Evolutionary conservation across 2,888 invertebrate species (phyloP).

Genomic region (Apotomis turbidana): DNA sequence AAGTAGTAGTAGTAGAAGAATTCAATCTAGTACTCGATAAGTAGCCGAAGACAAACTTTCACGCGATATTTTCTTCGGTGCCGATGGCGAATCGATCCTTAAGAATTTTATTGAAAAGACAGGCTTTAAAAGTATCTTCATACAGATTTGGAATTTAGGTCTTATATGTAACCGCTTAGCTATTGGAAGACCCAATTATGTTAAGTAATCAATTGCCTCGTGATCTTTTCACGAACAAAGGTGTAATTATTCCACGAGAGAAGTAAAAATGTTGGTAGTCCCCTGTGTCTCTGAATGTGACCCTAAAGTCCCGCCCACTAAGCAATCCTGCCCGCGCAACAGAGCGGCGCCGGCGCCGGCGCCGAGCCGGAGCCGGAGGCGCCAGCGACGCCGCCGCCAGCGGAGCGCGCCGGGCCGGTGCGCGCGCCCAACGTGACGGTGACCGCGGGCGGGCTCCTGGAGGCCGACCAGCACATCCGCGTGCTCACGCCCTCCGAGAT

Average conservation of each 20-base stretch:
- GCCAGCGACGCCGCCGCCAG: constrained; percentile 69
- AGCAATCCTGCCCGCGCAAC: constrained; percentile 64
- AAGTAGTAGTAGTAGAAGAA: no score
- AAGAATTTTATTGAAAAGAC: no score
- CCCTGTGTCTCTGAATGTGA: background rate
- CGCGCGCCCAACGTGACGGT: constrained; percentile 88
- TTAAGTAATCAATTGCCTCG: no score
- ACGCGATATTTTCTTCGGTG: no score
- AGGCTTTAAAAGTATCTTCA: no score
- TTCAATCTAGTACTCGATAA: no score
- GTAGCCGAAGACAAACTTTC: no score
- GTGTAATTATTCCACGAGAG: background rate
- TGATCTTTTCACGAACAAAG: no score
- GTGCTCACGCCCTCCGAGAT: constrained; percentile 95
- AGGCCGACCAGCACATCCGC: constrained; percentile 92
- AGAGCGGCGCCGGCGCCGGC: constrained; percentile 61
- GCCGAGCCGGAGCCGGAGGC: constrained; percentile 45
- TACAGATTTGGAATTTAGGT: no score
- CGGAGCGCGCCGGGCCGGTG: constrained; percentile 68
- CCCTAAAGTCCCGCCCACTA: constrained; percentile 47
- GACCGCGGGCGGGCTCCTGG: constrained; percentile 85
- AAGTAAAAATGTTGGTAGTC: background rate
- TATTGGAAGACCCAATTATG: no score
- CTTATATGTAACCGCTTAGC: no score
- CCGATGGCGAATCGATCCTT: no score